Evolutionary conservation across 1,140 invertebrate species (phyloP), one percentile per base, ranked within the genome.

Genomic region (Lepidostoma basale): DNA sequence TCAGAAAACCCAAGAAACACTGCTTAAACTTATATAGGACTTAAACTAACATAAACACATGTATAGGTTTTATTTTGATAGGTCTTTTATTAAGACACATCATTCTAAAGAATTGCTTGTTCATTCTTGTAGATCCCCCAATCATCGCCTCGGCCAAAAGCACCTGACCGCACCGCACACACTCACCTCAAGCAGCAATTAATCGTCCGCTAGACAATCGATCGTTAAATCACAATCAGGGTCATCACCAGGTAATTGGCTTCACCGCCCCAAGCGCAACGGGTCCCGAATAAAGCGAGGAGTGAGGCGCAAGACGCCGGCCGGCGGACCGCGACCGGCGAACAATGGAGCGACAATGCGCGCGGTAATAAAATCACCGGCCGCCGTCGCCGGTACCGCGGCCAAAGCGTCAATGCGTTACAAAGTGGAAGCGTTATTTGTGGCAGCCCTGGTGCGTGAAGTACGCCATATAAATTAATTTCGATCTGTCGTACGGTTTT

Each of bases 311-410:
- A 44, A 30, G 42, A 56, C 16, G 52, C 28, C 16, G 52, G 14
- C 6, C 33, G 36, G 33, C 52, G 52, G 36, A 56, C 52, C 52
- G 52, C n/a, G 30, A 56, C 52, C 30, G 16, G 10, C 14, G 30
- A 33, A 33, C 52, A 56, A 30, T 33, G 26, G 26, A 18, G 23
- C 30, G 6, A 20, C 30, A 33, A 49, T 23, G 25, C n/a, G n/a
- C n/a, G 36, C 36, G 28, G 9, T 56, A 56, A 56, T 56, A 33
- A 56, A 56, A 56, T 56, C 52, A 56, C 22, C 5, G 33, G 9
- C 2, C 33, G 1, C 33, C 33, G 33, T n/a, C 14, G 5, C 33
- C 2, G 9, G 33, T 5, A n/a, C 10, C 33, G 33, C 33, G 33
- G 52, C 12, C 2, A 33, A 56, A 56, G 16, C 28, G 12, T 33